Percentiles rank a stretch among this genome's conserved stretches.
Evolutionary conservation across 2,113 vertebrate genomes (phyloP).

Genomic region (Suricata suricatta): DNA sequence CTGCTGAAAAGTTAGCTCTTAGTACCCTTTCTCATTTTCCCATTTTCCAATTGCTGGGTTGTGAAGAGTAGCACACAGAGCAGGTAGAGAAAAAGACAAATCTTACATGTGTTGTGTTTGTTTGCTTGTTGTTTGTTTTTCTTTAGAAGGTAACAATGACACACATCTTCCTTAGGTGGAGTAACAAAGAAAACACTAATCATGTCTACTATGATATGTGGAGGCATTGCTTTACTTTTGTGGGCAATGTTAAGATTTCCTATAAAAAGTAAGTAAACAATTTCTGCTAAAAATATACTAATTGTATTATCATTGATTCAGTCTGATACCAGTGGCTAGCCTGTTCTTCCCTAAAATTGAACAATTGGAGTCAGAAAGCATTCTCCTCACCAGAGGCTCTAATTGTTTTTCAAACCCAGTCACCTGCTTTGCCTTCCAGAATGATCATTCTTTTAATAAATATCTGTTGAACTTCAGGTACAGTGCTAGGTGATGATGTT

Average conservation of each 20-base stretch:
- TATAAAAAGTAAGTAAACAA: constrained; percentile 45
- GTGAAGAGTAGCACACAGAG: not conserved
- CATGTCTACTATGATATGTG: not conserved
- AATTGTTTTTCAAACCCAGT: not conserved
- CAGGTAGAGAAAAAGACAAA: not conserved
- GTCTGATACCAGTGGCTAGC: not conserved
- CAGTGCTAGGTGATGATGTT: not conserved
- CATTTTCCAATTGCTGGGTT: not conserved
- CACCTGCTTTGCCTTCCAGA: not conserved
- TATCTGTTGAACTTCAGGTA: not conserved
- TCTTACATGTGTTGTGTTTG: not conserved
- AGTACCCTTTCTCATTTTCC: not conserved
- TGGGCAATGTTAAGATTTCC: constrained; percentile 54
- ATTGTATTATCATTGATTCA: not conserved
- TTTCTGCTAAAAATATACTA: not conserved
- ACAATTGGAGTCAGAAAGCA: not conserved
- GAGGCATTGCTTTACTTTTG: constrained; percentile 18
- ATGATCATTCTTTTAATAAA: not conserved
- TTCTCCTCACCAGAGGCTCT: not conserved
- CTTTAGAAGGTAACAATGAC: not conserved
- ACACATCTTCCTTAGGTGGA: not conserved
- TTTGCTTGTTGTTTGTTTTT: not conserved
- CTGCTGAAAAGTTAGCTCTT: not conserved
- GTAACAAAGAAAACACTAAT: constrained; percentile 14
- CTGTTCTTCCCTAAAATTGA: not conserved